Conservation (phyloP, 2,888 invertebrate genomes). For the Agrotis puta region DNA sequence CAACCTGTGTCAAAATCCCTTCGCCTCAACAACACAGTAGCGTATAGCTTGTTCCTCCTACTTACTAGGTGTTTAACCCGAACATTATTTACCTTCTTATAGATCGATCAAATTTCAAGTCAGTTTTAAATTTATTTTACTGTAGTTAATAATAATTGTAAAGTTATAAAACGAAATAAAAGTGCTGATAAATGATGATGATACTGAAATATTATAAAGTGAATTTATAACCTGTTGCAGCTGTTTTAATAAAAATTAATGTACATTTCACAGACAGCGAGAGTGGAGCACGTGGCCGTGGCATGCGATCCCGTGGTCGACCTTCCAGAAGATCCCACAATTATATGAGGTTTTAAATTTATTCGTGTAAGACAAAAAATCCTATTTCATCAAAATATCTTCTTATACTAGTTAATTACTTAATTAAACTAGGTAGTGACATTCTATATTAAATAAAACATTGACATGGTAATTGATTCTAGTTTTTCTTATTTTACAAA, state of each 20-base stretch:
- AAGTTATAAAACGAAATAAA: constrained; percentile 27
- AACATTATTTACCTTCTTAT: neutral
- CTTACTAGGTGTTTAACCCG: neutral
- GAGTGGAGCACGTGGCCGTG: constrained; percentile 85
- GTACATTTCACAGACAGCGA: constrained; percentile 81
- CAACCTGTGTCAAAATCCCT: no score
- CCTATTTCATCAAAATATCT: constrained; percentile 43
- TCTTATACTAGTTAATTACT: constrained; percentile 35
- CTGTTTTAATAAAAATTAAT: constrained; percentile 56
- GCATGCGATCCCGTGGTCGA: constrained; percentile 83
- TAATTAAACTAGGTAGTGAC: constrained; percentile 16
- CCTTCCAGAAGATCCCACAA: constrained; percentile 81
- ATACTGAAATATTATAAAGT: constrained; percentile 9
- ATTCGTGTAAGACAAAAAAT: constrained; percentile 49
- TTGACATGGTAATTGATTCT: constrained; percentile 17
- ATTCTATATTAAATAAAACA: constrained; percentile 17
- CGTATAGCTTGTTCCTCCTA: no score
- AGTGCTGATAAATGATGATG: constrained; percentile 28
- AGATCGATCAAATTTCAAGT: neutral
- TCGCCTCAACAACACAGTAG: no score
- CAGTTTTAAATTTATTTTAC: no score
- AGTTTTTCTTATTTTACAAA: constrained; percentile 1
- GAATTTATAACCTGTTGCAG: constrained; percentile 30
- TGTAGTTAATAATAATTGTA: neutral
- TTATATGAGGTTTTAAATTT: constrained; percentile 81